A percentile compares a stretch with the other conserved stretches of the same genome.
Evolutionary conservation across 2,113 vertebrate genomes (phyloP).

Genomic region (Phalacrocorax brasilianus): DNA sequence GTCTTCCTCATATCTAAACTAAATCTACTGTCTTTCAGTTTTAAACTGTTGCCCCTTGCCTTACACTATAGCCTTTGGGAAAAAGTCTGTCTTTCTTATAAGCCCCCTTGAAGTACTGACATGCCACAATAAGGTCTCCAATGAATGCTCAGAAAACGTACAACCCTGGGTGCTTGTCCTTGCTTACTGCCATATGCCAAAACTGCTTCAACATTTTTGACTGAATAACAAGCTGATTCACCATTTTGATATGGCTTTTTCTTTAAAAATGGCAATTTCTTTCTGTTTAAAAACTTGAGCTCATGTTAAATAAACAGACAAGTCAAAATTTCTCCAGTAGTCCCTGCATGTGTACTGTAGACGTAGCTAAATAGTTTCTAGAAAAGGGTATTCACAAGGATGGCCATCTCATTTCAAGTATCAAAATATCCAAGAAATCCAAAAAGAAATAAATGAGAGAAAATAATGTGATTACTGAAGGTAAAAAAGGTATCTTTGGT

Average conservation of each 20-base stretch:
- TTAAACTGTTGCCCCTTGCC: too few species aligned
- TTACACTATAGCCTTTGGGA: too few species aligned
- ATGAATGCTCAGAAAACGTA: background rate
- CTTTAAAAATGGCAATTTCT: background rate
- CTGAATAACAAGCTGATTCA: background rate
- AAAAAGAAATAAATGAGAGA: background rate
- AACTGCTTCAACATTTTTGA: background rate
- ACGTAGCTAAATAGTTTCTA: background rate
- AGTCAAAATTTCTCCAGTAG: background rate
- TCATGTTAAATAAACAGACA: background rate
- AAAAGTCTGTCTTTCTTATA: too few species aligned
- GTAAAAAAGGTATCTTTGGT: background rate
- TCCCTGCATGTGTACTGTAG: background rate
- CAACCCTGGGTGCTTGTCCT: background rate
- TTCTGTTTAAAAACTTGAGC: background rate
- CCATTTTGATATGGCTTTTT: background rate
- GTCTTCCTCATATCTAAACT: too few species aligned
- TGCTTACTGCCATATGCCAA: background rate
- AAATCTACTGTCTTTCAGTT: too few species aligned
- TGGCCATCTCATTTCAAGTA: background rate
- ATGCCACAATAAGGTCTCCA: background rate
- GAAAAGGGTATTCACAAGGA: background rate
- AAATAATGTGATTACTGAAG: background rate
- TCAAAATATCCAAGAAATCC: background rate
- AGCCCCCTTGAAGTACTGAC: background rate